These are phyloP conservation scores for Gnathonemus longibarbis DNA, from an alignment of 2,113 vertebrate genomes.

Conservation along the genomic window DNA sequence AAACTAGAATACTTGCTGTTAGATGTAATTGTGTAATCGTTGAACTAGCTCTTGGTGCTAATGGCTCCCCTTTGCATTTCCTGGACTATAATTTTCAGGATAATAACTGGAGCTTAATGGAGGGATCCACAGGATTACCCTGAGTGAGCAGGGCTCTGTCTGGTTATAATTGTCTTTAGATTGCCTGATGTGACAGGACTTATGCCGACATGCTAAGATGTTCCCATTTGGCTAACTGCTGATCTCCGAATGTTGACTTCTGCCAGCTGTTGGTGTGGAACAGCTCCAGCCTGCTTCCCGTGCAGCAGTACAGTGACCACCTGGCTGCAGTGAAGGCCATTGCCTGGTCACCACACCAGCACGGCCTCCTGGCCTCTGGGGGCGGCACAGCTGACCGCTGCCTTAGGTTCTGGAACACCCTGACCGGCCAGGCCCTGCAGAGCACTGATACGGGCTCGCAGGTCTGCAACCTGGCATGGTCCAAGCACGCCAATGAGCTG, in stretches of 20 bases:
- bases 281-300: slow-evolving; percentile 65
- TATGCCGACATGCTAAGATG: background rate
- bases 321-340: slow-evolving; percentile 69
- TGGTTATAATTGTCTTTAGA: background rate
- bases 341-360: slow-evolving; percentile 71
- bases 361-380: slow-evolving; percentile 66
- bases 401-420: slow-evolving; percentile 70
- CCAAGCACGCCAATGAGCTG: slow-evolving; percentile 72
- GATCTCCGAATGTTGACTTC: background rate
- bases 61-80: background rate
- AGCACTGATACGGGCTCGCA: slow-evolving; percentile 70
- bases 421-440: slow-evolving; percentile 69
- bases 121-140: background rate
- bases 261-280: slow-evolving; percentile 67
- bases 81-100: background rate
- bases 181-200: background rate
- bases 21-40: background rate
- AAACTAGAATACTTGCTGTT: background rate
- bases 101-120: background rate
- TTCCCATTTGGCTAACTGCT: background rate
- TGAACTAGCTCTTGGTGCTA: background rate
- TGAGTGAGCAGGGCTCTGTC: background rate
- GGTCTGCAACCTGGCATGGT: slow-evolving; percentile 74
- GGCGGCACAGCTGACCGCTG: slow-evolving; percentile 70
- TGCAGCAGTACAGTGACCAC: slow-evolving; percentile 72